These are phyloP conservation scores for Gephyroberyx darwinii DNA, from an alignment of 2,797 vertebrate genomes.

Conservation along the genomic window DNA sequence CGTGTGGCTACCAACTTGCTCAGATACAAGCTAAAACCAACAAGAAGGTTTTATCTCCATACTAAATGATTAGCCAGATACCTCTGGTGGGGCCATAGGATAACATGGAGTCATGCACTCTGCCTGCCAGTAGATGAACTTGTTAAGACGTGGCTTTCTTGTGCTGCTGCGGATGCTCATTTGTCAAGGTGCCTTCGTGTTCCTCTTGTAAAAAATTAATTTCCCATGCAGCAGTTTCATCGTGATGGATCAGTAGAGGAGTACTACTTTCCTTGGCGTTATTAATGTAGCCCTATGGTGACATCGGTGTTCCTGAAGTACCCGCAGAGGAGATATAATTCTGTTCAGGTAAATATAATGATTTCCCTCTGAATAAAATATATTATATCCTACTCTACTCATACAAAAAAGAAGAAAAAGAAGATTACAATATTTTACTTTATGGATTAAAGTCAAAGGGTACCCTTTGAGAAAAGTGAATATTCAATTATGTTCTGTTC, in stretches of 20 bases:
- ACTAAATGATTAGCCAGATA: slow-evolving; percentile 48
- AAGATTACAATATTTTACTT: too few relatives aligned
- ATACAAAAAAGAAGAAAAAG: too few relatives aligned
- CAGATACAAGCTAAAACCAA: slow-evolving; percentile 34
- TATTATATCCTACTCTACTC: too few relatives aligned
- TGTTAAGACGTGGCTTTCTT: slow-evolving; percentile 10
- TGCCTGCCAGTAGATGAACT: slow-evolving; percentile 16
- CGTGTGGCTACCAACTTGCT: slow-evolving; percentile 17
- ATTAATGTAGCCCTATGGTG: slow-evolving; percentile 1
- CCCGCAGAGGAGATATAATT: not conserved
- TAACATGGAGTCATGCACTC: slow-evolving; percentile 15
- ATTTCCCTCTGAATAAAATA: not conserved
- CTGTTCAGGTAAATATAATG: not conserved
- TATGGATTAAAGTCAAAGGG: too few relatives aligned
- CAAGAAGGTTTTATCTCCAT: slow-evolving; percentile 18
- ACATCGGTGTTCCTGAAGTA: not conserved
- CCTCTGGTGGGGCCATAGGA: slow-evolving; percentile 3
- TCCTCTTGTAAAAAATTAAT: slow-evolving; percentile 4
- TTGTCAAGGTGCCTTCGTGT: slow-evolving; percentile 13
- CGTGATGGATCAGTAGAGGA: not conserved
- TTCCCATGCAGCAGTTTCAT: not conserved
- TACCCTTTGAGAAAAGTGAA: too few relatives aligned
- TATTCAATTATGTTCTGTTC: not conserved
- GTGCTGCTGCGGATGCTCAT: not conserved
- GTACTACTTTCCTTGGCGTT: not conserved